Percentiles rank a stretch among this genome's conserved stretches.
These are phyloP conservation scores for Scaptomyza graminum DNA, from an alignment of 1,140 invertebrate species.

Conservation along the genomic window DNA sequence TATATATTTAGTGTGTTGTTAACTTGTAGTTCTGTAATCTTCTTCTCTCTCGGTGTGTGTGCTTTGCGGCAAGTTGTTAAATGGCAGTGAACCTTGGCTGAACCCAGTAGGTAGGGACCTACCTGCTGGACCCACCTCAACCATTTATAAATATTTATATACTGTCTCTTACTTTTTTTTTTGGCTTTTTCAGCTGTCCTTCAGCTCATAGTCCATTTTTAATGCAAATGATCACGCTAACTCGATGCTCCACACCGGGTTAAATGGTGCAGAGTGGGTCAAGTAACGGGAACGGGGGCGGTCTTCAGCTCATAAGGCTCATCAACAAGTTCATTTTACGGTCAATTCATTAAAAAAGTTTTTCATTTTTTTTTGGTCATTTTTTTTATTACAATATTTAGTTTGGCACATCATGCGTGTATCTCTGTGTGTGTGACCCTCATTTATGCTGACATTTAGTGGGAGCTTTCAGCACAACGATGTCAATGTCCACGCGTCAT, in stretches of 20 bases:
- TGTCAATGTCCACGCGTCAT: conserved; percentile 57
- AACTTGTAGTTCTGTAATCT: conserved; percentile 21
- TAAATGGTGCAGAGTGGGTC: conserved; percentile 15
- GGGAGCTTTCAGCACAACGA: conserved; percentile 59
- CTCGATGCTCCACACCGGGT: conserved; percentile 49
- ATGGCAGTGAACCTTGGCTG: conserved; percentile 73
- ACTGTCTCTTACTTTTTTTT: conserved; percentile 6
- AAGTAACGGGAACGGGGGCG: background rate
- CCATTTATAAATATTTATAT: conserved; percentile 77
- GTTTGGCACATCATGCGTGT: conserved; percentile 45
- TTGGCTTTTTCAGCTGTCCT: conserved; percentile 67
- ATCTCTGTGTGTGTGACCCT: conserved; percentile 65
- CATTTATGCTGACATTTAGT: conserved; percentile 81
- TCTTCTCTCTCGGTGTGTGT: conserved; percentile 20
- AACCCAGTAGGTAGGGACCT: conserved; percentile 2
- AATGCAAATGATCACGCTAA: conserved; percentile 82
- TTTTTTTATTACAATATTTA: conserved; percentile 58
- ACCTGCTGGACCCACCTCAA: background rate
- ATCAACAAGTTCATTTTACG: conserved; percentile 83
- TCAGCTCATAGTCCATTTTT: conserved; percentile 80
- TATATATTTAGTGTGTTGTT: conserved; percentile 15
- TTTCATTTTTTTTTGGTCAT: conserved; percentile 51
- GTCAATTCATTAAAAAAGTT: conserved; percentile 82
- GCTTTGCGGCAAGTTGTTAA: conserved; percentile 76
- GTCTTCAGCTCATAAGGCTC: conserved; percentile 73